Base-by-base conservation (phyloP, 2,113 vertebrate genomes). In the Neomonachus schauinslandi region DNA sequence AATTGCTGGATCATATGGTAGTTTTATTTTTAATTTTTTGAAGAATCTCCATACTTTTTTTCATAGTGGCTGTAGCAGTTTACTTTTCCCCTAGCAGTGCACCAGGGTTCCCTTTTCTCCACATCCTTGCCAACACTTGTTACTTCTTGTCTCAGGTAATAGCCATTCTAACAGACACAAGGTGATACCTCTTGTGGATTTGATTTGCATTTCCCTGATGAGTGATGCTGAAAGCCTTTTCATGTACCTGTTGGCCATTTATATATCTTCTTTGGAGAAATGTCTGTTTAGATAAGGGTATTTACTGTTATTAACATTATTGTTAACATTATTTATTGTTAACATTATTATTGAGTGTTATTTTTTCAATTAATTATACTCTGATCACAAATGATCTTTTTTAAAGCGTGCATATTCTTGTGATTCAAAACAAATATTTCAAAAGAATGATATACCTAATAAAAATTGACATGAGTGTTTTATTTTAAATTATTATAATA, bases 401-500 rank as follows among this genome's bases (percentile, higher is more conserved):
- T 88, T 87, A 91, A 96, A 86, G 46, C 65, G 63, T 92, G 12
- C 4, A 83, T 76, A 72, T 55, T 63, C 63, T 91, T 81, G 6
- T 71, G 21, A 91, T 46, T 93, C 15, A 95, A 92, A 97, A 49
- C 39, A 96, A 76, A 13, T 83, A 92, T 77, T 95, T 93, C n/a
- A 69, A 74, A 93, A 95, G 46, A 94, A 90, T 87, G 22, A 80
- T 76, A 71, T 65, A 93, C 16, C 8, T 92, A 87, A 97, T 51
- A 92, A 59, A 59, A 86, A 90, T 39, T 5, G 57, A 80, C 76
- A 74, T 49, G 28, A 91, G 8, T 24, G 5, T 93, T 92, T 96
- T 88, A 94, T 94, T 97, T 95, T 82, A 98, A 95, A 94, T 93
- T 97, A 71, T 21, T 72, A 86, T 49, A 79, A 92, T 83, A 67